Evolutionary conservation across 1,140 invertebrate genomes (phyloP).

Genomic region (Drosophila littoralis): DNA sequence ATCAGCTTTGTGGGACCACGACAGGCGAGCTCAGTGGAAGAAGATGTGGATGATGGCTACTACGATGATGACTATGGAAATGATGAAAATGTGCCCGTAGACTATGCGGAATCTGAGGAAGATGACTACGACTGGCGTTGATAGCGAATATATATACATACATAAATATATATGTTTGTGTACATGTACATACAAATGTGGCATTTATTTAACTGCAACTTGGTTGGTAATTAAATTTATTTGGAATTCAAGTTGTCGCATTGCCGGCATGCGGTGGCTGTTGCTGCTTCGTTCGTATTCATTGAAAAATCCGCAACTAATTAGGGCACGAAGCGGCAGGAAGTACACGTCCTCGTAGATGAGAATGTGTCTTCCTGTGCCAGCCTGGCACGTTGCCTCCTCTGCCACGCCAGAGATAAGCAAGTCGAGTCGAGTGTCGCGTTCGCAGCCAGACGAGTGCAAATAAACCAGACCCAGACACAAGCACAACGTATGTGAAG

Average conservation of each 20-base stretch:
- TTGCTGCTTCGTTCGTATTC: conserved; percentile 50
- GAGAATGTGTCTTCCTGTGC: conserved; percentile 9
- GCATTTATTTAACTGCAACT: conserved; percentile 65
- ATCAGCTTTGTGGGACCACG: conserved; percentile 51
- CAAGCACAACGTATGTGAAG: conserved; percentile 14
- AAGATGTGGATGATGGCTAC: conserved; percentile 19
- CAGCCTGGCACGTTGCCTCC: not conserved
- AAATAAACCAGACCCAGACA: conserved; percentile 52
- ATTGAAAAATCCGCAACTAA: conserved; percentile 79
- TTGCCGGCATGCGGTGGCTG: conserved; percentile 24
- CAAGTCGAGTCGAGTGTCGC: conserved; percentile 39
- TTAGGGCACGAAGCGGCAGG: conserved; percentile 57
- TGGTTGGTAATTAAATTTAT: conserved; percentile 76
- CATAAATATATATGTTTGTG: not conserved
- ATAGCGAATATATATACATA: conserved; percentile 5
- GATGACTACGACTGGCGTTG: conserved; percentile 34
- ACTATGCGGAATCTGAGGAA: conserved; percentile 39
- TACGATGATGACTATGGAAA: conserved; percentile 10
- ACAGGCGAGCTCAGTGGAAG: conserved; percentile 39
- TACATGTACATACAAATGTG: conserved; percentile 23
- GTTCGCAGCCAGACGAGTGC: conserved; percentile 19
- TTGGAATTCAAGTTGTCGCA: conserved; percentile 73
- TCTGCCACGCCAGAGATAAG: conserved; percentile 31
- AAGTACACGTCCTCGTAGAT: conserved; percentile 30
- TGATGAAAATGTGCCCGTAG: conserved; percentile 10